Conservation (phyloP, 2,113 vertebrate genomes). For the Microcebus jonahi region DNA sequence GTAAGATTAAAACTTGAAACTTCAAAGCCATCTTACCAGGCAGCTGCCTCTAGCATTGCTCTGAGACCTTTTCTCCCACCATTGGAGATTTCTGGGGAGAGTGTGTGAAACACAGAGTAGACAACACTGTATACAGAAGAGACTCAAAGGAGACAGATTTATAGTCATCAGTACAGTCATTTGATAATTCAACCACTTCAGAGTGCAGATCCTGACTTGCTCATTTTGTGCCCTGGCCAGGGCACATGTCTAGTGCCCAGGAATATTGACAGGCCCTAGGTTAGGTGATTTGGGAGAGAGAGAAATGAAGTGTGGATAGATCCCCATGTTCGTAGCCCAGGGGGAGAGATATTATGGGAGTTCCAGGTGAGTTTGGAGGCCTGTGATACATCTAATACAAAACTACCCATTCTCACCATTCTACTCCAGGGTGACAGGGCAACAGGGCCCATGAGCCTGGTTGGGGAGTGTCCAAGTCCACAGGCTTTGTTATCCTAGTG, state of each 20-base stretch:
- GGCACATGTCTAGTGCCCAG: fast-evolving
- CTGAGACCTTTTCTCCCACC: background rate
- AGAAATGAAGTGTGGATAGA: background rate
- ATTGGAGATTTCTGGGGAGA: background rate
- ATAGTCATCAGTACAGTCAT: background rate
- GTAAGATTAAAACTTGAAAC: background rate
- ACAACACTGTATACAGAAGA: background rate
- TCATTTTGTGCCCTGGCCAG: background rate
- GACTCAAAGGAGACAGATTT: background rate
- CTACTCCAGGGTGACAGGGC: fast-evolving
- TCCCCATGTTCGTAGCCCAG: background rate
- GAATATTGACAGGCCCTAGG: background rate
- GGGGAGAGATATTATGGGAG: fast-evolving
- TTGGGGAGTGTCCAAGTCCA: background rate
- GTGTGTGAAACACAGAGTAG: background rate
- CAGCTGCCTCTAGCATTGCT: background rate
- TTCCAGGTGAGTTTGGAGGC: background rate
- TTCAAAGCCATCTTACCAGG: background rate
- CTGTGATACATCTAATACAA: background rate
- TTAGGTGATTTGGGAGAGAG: background rate
- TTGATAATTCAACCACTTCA: background rate
- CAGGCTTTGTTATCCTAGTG: background rate
- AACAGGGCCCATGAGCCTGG: fast-evolving
- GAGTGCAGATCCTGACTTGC: background rate
- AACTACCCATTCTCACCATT: background rate